Percentiles rank a stretch among this genome's conserved stretches.
Evolutionary conservation across 1,140 invertebrate species (phyloP).

Genomic region (Heliothis subflexa): DNA sequence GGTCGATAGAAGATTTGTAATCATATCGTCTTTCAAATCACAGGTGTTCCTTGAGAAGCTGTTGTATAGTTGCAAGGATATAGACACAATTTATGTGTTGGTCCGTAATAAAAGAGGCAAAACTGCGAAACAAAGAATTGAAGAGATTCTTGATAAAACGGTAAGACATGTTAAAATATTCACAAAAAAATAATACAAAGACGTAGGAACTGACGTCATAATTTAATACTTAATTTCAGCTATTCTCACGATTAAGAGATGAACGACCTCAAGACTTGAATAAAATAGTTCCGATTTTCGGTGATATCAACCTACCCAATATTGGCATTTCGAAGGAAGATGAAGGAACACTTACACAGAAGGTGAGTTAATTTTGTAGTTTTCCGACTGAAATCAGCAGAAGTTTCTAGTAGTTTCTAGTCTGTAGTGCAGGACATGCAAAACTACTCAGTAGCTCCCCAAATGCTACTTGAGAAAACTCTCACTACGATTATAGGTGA

Average conservation of each 20-base stretch:
- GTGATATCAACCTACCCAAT: slow-evolving; percentile 87
- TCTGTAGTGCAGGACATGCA: background rate
- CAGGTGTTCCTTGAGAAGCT: slow-evolving; percentile 59
- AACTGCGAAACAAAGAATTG: background rate
- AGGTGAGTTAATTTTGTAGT: slow-evolving; percentile 59
- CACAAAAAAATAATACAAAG: too few relatives aligned
- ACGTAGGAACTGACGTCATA: too few relatives aligned
- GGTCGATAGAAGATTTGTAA: background rate
- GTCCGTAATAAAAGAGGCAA: slow-evolving; percentile 50
- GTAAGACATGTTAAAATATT: background rate
- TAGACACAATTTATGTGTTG: slow-evolving; percentile 56
- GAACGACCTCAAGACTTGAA: slow-evolving; percentile 53
- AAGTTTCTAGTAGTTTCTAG: too few relatives aligned
- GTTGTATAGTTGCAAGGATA: slow-evolving; percentile 55
- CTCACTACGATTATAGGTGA: too few relatives aligned
- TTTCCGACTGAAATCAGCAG: background rate
- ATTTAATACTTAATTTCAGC: slow-evolving; percentile 50
- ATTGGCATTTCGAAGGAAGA: slow-evolving; percentile 89
- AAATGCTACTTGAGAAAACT: too few relatives aligned
- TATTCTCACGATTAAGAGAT: slow-evolving; percentile 58
- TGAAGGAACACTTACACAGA: slow-evolving; percentile 83
- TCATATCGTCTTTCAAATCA: background rate
- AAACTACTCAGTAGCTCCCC: too few relatives aligned
- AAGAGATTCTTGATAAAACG: background rate
- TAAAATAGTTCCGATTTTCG: slow-evolving; percentile 87